Conservation (phyloP, 2,113 vertebrate genomes). For the Ciconia maguari region DNA sequence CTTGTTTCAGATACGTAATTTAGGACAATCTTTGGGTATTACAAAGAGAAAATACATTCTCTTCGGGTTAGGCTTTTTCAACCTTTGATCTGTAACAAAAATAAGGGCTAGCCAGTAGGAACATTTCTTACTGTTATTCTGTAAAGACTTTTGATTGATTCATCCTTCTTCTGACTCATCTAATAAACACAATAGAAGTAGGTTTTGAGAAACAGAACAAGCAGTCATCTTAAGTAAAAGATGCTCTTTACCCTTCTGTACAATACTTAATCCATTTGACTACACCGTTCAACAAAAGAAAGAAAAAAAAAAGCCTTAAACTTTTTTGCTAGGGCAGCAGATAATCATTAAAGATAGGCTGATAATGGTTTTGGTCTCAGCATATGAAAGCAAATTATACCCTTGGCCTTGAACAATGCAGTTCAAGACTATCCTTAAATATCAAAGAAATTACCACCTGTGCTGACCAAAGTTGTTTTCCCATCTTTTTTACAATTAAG, state of each 20-base stretch:
- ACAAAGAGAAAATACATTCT: neutral
- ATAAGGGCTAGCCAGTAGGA: neutral
- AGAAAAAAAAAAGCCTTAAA: neutral
- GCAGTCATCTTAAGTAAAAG: neutral
- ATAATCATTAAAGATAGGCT: neutral
- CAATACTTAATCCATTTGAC: neutral
- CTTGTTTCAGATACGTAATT: neutral
- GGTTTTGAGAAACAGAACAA: neutral
- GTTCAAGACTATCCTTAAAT: neutral
- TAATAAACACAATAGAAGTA: neutral
- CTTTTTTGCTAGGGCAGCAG: neutral
- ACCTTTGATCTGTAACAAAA: constrained; percentile 17
- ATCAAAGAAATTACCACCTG: neutral
- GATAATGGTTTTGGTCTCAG: neutral
- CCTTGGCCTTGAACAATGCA: neutral
- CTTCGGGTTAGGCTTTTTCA: neutral
- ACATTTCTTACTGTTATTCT: neutral
- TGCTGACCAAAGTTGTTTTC: neutral
- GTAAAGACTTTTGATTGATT: constrained; percentile 4
- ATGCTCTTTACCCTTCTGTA: neutral
- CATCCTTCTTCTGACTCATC: neutral
- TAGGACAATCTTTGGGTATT: neutral
- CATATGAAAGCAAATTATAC: neutral
- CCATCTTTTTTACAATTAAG: neutral
- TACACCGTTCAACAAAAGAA: neutral